Evolutionary conservation across 2,888 invertebrate species (phyloP).

Genomic region (Cerastis leucographa): DNA sequence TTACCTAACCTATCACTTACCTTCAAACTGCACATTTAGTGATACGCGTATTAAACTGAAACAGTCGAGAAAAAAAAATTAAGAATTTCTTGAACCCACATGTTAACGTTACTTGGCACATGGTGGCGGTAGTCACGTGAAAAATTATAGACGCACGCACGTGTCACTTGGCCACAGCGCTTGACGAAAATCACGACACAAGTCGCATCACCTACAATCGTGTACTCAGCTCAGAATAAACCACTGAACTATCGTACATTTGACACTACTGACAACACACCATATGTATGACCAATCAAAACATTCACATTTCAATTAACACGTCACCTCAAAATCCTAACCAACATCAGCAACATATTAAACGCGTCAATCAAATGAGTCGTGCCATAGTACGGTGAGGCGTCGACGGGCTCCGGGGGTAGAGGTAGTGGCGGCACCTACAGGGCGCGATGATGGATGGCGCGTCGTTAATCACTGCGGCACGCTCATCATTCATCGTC

Average conservation of each 20-base stretch:
- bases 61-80: too few relatives aligned
- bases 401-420: constrained; percentile 64
- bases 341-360: constrained; percentile 65
- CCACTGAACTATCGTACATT: neutral
- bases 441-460: constrained; percentile 74
- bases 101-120: too few relatives aligned
- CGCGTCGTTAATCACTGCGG: constrained; percentile 82
- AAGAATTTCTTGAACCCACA: too few relatives aligned
- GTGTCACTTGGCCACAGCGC: too few relatives aligned
- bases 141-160: too few relatives aligned
- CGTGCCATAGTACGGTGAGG: constrained; percentile 64
- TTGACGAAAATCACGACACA: neutral
- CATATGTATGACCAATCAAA: constrained; percentile 8
- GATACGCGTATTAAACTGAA: too few relatives aligned
- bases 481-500: constrained; percentile 73
- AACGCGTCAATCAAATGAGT: constrained; percentile 73
- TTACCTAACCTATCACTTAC: too few relatives aligned
- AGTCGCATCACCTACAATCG: neutral
- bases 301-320: constrained; percentile 36
- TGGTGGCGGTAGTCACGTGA: too few relatives aligned
- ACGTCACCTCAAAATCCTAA: constrained; percentile 40
- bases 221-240: neutral
- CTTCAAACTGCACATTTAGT: too few relatives aligned
- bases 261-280: neutral
- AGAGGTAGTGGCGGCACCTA: constrained; percentile 48